Conservation (phyloP, 2,888 invertebrate species). For the Pammene fasciana region DNA sequence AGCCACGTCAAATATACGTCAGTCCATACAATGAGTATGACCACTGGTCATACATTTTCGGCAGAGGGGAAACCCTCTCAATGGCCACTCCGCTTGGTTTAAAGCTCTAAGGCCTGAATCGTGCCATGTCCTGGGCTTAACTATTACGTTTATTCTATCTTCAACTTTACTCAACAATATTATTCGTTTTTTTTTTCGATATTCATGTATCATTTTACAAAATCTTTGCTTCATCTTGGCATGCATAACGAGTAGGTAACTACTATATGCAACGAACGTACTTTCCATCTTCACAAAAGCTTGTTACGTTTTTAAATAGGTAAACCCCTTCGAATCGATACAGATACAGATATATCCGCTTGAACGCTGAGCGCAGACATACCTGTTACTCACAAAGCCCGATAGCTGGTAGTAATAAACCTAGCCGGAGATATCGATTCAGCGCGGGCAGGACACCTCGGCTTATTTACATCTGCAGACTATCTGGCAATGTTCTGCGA, state of each 20-base stretch:
- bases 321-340: not conserved
- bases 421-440: constrained; percentile 41
- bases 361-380: constrained; percentile 25
- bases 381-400: constrained; percentile 38
- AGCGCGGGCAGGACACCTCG: constrained; percentile 40
- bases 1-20: too few species aligned
- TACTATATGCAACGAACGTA: not conserved
- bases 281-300: not conserved
- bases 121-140: too few species aligned
- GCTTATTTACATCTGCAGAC: constrained; percentile 41
- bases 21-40: too few species aligned
- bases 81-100: too few species aligned
- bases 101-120: too few species aligned
- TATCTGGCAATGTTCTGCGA: constrained; percentile 26
- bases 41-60: too few species aligned
- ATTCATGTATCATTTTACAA: too few species aligned
- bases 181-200: too few species aligned
- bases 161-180: too few species aligned
- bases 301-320: constrained; percentile 5
- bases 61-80: too few species aligned
- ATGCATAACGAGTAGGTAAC: too few species aligned
- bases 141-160: too few species aligned
- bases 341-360: constrained; percentile 9
- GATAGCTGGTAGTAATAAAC: constrained; percentile 38
- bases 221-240: not conserved